These are phyloP conservation scores for Acropternis orthonyx DNA, from an alignment of 2,797 vertebrate genomes.

Conservation along the genomic window DNA sequence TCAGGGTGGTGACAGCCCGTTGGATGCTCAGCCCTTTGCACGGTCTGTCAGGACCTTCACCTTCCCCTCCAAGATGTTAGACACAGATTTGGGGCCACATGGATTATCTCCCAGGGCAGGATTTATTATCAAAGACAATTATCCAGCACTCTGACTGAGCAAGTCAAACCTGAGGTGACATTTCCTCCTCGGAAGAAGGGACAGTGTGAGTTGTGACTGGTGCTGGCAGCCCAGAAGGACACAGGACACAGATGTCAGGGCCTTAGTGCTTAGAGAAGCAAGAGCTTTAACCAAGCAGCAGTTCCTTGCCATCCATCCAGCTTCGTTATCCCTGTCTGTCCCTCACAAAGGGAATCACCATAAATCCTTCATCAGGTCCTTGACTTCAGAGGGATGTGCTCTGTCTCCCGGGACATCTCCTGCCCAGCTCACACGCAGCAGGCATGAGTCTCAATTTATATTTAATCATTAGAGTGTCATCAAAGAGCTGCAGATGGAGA, in stretches of 20 bases:
- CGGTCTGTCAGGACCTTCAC: no score
- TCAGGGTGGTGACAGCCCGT: no score
- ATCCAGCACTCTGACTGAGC: rapidly evolving
- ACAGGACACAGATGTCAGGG: not conserved
- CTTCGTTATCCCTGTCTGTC: not conserved
- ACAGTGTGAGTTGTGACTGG: rapidly evolving
- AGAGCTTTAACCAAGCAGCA: not conserved
- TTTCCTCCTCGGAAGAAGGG: not conserved
- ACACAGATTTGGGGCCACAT: not conserved
- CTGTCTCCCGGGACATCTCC: not conserved
- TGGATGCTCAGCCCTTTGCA: not conserved
- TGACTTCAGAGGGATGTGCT: not conserved
- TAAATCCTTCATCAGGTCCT: slow-evolving; percentile 27
- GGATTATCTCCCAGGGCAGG: not conserved
- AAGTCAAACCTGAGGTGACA: not conserved
- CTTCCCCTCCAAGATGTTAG: no score
- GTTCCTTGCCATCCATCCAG: not conserved
- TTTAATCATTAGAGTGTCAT: not conserved
- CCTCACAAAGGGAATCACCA: not conserved
- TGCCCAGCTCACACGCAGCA: not conserved
- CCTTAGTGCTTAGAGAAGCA: not conserved
- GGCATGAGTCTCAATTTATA: not conserved
- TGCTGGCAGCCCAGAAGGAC: not conserved
- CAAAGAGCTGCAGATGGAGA: not conserved
- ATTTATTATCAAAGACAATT: not conserved